phyloP scores from a whole-genome alignment of 2,888 invertebrate genomes.

The Polydrusus pterygomalis region DNA sequence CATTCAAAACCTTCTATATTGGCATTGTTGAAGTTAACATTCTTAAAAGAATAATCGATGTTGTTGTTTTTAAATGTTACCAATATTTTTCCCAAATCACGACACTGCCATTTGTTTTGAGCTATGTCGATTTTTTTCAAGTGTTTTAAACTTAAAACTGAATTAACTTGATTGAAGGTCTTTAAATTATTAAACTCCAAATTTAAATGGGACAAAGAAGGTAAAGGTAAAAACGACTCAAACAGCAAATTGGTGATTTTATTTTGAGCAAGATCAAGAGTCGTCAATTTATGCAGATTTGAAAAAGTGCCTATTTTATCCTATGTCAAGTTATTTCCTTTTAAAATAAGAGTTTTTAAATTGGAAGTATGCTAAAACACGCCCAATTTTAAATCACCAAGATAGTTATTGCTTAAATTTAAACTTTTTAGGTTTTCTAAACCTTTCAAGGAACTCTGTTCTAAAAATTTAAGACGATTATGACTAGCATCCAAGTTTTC shows the following conservation, averaged over 20 bases:
- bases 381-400: conserved; percentile 51
- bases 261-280: conserved; percentile 57
- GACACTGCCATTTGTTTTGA: conserved; percentile 59
- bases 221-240: conserved; percentile 57
- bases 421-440: conserved; percentile 40
- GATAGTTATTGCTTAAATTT: conserved; percentile 50
- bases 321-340: conserved; percentile 53
- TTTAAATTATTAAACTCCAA: conserved; percentile 59
- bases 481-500: conserved; percentile 16
- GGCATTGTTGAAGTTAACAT: conserved; percentile 41
- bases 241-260: conserved; percentile 52
- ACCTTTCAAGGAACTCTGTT: conserved; percentile 42
- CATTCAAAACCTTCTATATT: conserved; percentile 58
- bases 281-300: conserved; percentile 54
- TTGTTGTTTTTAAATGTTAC: conserved; percentile 49
- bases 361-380: conserved; percentile 53
- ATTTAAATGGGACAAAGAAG: conserved; percentile 47
- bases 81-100: conserved; percentile 55
- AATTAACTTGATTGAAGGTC: conserved; percentile 39
- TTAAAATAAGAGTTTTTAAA: conserved; percentile 52
- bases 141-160: conserved; percentile 46
- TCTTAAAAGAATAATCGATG: conserved; percentile 49
- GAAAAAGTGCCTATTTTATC: conserved; percentile 58
- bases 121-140: conserved; percentile 56
- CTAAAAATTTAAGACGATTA: conserved; percentile 30